Base-by-base conservation (phyloP, 1,140 invertebrate species). In the Aphelenchoides avenae region DNA sequence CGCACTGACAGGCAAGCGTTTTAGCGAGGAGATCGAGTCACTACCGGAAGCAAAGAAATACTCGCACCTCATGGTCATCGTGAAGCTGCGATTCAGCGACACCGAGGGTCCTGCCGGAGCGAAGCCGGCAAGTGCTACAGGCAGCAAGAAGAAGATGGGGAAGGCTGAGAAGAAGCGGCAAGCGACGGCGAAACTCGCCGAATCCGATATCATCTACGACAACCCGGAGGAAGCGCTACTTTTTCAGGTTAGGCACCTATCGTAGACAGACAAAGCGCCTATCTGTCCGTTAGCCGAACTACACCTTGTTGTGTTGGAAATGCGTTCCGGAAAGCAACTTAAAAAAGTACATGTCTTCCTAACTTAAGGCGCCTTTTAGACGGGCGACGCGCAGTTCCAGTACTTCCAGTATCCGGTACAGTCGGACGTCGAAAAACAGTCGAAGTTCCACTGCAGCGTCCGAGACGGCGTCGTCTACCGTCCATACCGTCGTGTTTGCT, bases 321-420 rank as follows among this genome's bases (percentile, higher is more conserved):
- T n/a, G n/a, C n/a, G n/a, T 48, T 48, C 40, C 46, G 40, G 46
- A 0, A 1, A 15, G 13, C 46, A 13, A 20, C n/a, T 15, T 18
- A 13, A 43, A 43, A 13, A 18, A 26, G 26, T 18, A 26, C 13
- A 43, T 5, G 26, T 20, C 47, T 36, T 36, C 18, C 18, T 36
- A 43, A 49, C 15, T 49, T 18, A 40, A 7, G 7, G 40, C 26
- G 51, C 48, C 3, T 51, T 51, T 51, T n/a, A n/a, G n/a, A 55
- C 15, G 7, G 57, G 24, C 1, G 18, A 18, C 20, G 29, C 18
- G 15, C 29, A 33, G 26, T 53, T 56, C 22, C 37, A 47, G 34
- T 52, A 44, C 36, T 67, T 67, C 36, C 65, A 67, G 57, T 67
- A 67, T 24, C 52, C 66, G 5, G 65, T 67, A 27, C 43, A 67